Evolutionary conservation across 2,888 invertebrate genomes (phyloP).

Genomic region (Tachina grossa): DNA sequence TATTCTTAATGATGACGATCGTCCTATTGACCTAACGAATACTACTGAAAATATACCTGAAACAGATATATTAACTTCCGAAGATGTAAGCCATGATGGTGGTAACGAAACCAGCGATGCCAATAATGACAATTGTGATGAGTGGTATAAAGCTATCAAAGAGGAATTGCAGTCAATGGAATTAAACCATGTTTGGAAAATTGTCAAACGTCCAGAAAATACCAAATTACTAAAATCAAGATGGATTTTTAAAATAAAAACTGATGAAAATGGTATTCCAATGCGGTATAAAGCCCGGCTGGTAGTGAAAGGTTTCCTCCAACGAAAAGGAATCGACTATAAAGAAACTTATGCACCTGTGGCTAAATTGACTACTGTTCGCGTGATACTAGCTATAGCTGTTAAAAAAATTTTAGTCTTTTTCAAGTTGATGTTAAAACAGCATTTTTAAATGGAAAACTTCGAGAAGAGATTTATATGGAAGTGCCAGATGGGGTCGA

Average conservation of each 20-base stretch:
- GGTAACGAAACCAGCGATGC: no score
- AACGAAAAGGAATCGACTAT: slow-evolving; percentile 17
- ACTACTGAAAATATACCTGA: no score
- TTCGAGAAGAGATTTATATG: neutral
- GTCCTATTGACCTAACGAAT: neutral
- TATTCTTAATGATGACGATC: slow-evolving; percentile 1
- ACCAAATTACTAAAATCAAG: no score
- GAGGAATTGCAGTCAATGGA: no score
- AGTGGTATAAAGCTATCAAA: no score
- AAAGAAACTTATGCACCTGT: slow-evolving; percentile 15
- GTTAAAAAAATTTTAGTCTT: slow-evolving; percentile 2
- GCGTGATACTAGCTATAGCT: slow-evolving; percentile 28
- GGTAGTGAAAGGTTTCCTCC: slow-evolving; percentile 37
- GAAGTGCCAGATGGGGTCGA: slow-evolving; percentile 20
- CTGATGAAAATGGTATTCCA: slow-evolving; percentile 24
- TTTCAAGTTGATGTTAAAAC: slow-evolving; percentile 31
- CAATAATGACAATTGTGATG: no score
- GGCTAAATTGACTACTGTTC: slow-evolving; percentile 35
- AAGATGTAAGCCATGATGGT: no score
- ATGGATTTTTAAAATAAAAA: slow-evolving; percentile 30
- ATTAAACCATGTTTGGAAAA: no score
- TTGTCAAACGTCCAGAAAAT: no score
- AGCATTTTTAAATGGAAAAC: neutral
- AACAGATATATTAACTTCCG: no score
- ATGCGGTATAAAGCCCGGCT: slow-evolving; percentile 24